phyloP scores from a whole-genome alignment of 2,797 vertebrate species.

The Psittacula derbiana region DNA sequence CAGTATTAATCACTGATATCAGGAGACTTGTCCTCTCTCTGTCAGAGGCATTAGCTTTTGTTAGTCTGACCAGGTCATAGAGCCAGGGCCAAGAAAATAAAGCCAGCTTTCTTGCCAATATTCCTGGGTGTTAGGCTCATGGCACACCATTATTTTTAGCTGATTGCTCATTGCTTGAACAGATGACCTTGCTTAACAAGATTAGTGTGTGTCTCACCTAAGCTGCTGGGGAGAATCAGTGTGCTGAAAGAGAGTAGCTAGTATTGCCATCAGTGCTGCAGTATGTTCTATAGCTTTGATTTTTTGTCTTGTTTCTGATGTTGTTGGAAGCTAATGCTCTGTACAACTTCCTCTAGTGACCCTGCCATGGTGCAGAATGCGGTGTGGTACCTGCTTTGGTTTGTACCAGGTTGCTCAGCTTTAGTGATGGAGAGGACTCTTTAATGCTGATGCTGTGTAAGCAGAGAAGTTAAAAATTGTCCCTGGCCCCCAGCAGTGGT shows the following conservation, averaged over 20 bases:
- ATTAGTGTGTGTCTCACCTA: background rate
- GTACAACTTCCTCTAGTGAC: background rate
- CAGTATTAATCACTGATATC: slow-evolving; percentile 7
- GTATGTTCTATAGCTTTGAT: background rate
- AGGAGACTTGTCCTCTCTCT: background rate
- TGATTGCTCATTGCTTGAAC: slow-evolving; percentile 37
- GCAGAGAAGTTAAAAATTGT: background rate
- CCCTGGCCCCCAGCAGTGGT: background rate
- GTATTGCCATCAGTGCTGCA: background rate
- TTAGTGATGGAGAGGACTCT: background rate
- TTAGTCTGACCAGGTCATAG: slow-evolving; percentile 48
- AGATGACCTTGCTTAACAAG: slow-evolving; percentile 37
- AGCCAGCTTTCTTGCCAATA: slow-evolving; percentile 20
- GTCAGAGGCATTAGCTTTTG: slow-evolving; percentile 35
- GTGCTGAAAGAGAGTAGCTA: background rate
- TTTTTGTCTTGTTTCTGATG: background rate
- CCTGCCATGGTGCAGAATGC: accelerated
- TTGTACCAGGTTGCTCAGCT: background rate
- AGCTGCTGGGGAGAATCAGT: background rate
- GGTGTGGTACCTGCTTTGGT: background rate
- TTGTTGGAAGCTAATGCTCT: background rate
- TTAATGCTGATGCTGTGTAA: accelerated
- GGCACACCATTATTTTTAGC: slow-evolving; percentile 61
- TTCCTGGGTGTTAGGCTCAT: slow-evolving; percentile 37
- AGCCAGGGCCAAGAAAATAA: slow-evolving; percentile 45